Evolutionary conservation across 2,888 invertebrate genomes (phyloP).

Genomic region (Chrysolina haemoptera): DNA sequence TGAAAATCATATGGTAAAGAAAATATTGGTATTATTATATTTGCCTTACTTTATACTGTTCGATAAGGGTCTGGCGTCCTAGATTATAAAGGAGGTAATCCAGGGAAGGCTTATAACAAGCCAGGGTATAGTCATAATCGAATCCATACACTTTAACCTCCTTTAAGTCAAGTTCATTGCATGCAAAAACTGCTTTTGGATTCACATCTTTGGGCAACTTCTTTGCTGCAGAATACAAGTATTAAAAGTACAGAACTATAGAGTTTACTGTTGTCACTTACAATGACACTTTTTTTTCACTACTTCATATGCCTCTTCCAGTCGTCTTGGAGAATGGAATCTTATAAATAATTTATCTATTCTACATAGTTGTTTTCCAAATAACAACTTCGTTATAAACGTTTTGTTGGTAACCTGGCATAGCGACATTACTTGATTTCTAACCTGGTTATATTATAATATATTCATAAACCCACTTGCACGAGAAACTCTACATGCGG

Average conservation of each 20-base stretch:
- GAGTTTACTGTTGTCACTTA: slow-evolving; percentile 70
- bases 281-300: slow-evolving; percentile 82
- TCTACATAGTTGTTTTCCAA: slow-evolving; percentile 30
- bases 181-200: slow-evolving; percentile 92
- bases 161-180: slow-evolving; percentile 93
- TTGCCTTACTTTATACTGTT: slow-evolving; percentile 86
- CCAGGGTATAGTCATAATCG: slow-evolving; percentile 98
- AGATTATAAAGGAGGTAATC: slow-evolving; percentile 93
- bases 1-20: slow-evolving; percentile 68
- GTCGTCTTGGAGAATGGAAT: slow-evolving; percentile 59
- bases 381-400: slow-evolving; percentile 31
- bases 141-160: slow-evolving; percentile 97
- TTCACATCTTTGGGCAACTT: slow-evolving; percentile 91
- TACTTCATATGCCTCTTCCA: slow-evolving; percentile 76
- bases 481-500: not conserved
- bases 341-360: slow-evolving; percentile 38
- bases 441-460: slow-evolving; percentile 2
- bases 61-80: slow-evolving; percentile 88
- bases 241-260: slow-evolving; percentile 24
- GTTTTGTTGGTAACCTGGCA: slow-evolving; percentile 40
- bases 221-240: slow-evolving; percentile 75
- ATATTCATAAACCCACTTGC: not conserved
- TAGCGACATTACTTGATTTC: slow-evolving; percentile 31
- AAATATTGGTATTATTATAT: not conserved
- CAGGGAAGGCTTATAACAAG: slow-evolving; percentile 92